Conservation (phyloP, 2,888 invertebrate genomes). For the Oscheius sp. region DNA sequence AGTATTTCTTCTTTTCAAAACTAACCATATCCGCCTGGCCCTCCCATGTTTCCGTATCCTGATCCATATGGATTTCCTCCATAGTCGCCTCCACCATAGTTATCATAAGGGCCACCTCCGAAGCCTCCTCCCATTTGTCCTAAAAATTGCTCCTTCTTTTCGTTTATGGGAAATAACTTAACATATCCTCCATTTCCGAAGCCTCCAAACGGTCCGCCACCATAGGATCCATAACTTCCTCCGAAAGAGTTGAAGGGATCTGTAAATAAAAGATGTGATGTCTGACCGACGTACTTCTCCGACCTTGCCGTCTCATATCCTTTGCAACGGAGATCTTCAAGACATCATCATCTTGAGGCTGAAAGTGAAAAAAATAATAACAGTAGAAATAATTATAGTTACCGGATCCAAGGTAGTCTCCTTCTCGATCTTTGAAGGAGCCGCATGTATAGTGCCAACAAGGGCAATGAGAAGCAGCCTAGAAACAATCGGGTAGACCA, state of each 20-base stretch:
- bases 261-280: background rate
- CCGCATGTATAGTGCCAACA: conserved; percentile 6
- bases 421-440: conserved; percentile 8
- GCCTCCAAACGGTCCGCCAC: conserved; percentile 28
- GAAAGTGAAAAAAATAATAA: background rate
- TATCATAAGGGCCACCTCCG: conserved; percentile 24
- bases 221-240: conserved; percentile 27
- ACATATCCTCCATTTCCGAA: conserved; percentile 32
- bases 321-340: conserved; percentile 16
- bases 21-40: background rate
- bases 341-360: conserved; percentile 17
- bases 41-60: conserved; percentile 17
- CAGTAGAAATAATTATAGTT: background rate
- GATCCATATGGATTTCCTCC: conserved; percentile 24
- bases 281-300: conserved; percentile 6
- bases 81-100: conserved; percentile 18
- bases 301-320: conserved; percentile 24
- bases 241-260: conserved; percentile 31
- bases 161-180: no score
- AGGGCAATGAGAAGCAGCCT: conserved; percentile 6
- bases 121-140: conserved; percentile 11
- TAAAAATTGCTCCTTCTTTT: background rate
- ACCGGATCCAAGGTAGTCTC: background rate
- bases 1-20: background rate
- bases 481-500: background rate